Evolutionary conservation across 2,797 vertebrate species (phyloP), one percentile per base, ranked within the genome.

Genomic region (Catamblyrhynchus diadema): DNA sequence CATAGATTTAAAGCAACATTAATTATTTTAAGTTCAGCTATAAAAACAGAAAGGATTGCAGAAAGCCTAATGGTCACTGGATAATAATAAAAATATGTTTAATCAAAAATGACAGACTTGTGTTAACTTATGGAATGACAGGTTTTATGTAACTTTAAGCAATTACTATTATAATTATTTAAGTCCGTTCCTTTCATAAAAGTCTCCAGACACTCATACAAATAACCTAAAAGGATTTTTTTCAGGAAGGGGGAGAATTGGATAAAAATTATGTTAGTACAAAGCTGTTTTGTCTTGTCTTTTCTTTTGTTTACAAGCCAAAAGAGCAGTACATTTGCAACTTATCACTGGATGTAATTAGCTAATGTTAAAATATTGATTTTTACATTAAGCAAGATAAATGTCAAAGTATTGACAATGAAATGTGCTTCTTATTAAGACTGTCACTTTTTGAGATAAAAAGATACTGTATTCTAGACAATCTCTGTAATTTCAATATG

Each of bases 351-450:
- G 74, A 35, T 89, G 27, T 95, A 97, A 97, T 97, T 97, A 97
- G 35, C 75, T 96, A 79, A 94, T 64, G 61, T 86, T 97, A 93
- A 97, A 94, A 80, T 91, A 97, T 94, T 96, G 96, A 98, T 98
- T 98, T 98, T 96, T 95, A 92, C 56, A 95, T 96, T 97, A 97
- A 86, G 54, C 44, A 96, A 96, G 91, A 94, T 80, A 95, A 96
- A 97, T 1, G 1, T 61, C 95, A 66, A 95, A 86, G 74, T 96
- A 97, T 91, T 96, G 95, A 93, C 79, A 95, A 56, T 25, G 14
- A 67, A 95, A 91, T 88, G 39, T 48, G 88, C 21, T 91, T 95
- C 81, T 94, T 96, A 97, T 95, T 96, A 96, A 96, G 69, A 87
- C 27, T 93, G 77, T 48, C 85, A 89, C 39, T 95, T 97, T 94